These are phyloP conservation scores for Pocillopora grandis DNA, from an alignment of 92 coral and sea anemone genomes.

Conservation along the genomic window DNA sequence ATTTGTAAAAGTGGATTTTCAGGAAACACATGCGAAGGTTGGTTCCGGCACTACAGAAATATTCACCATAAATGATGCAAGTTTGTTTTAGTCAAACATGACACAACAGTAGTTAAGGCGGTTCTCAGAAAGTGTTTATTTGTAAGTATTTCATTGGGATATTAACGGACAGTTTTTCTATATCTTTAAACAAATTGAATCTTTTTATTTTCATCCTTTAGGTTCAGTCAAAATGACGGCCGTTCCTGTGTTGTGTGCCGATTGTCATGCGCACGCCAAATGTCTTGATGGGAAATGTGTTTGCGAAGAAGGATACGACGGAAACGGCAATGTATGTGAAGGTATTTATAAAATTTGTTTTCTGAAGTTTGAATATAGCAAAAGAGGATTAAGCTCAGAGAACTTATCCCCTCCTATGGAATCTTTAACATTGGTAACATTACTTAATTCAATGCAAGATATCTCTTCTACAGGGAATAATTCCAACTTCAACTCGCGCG, in stretches of 20 bases:
- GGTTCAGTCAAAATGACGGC: neutral
- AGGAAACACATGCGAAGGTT: conserved; percentile 94
- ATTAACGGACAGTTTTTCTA: too few relatives aligned
- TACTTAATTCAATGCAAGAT: too few relatives aligned
- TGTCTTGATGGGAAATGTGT: conserved; percentile 80
- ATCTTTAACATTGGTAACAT: too few relatives aligned
- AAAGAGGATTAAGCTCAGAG: neutral
- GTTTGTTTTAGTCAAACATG: too few relatives aligned
- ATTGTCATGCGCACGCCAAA: conserved; percentile 74
- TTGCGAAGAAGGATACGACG: conserved; percentile 79
- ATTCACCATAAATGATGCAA: too few relatives aligned
- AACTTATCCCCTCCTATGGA: too few relatives aligned
- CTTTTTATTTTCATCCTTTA: neutral
- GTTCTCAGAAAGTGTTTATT: too few relatives aligned
- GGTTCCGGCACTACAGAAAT: neutral
- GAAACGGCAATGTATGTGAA: conserved; percentile 89
- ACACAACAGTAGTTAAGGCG: too few relatives aligned
- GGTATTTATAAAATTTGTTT: conserved; percentile 50
- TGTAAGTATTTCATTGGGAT: too few relatives aligned
- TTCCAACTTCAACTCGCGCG: too few relatives aligned
- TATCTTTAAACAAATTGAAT: neutral
- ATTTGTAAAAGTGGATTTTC: conserved; percentile 71
- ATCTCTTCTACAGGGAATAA: too few relatives aligned
- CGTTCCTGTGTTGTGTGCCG: conserved; percentile 37
- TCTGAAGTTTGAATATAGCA: neutral